Conservation (phyloP, 2,888 invertebrate genomes). For the Sminthurides aquaticus region DNA sequence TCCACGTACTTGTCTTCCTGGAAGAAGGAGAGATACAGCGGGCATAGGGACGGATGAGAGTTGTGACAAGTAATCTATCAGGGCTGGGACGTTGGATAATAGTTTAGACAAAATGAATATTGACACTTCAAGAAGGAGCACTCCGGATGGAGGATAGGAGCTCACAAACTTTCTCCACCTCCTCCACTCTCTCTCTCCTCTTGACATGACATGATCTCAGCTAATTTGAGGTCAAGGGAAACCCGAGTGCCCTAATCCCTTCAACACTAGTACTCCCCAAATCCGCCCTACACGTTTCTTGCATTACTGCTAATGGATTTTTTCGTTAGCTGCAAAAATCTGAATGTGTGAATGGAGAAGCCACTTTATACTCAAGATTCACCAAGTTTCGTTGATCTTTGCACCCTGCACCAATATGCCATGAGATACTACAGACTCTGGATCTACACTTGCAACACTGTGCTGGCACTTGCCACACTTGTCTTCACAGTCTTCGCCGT, state of each 20-base stretch:
- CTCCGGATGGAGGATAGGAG: background rate
- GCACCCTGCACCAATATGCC: constrained; percentile 45
- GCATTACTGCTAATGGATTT: background rate
- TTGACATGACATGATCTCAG: background rate
- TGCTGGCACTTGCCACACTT: constrained; percentile 71
- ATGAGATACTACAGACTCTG: constrained; percentile 57
- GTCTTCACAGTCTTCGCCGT: constrained; percentile 69
- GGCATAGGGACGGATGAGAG: background rate
- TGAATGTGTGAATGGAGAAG: constrained; percentile 39
- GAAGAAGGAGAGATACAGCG: too few species aligned
- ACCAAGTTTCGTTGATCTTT: constrained; percentile 44
- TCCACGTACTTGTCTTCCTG: background rate
- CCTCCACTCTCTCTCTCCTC: background rate
- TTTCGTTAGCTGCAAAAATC: background rate
- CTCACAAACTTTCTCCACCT: background rate
- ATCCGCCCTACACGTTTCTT: background rate
- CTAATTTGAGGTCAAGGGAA: background rate
- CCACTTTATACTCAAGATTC: constrained; percentile 37
- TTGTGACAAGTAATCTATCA: background rate
- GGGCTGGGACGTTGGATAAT: background rate
- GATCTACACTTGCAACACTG: constrained; percentile 88
- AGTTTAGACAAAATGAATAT: background rate
- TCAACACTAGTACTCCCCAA: background rate
- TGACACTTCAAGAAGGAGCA: background rate
- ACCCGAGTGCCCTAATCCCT: background rate